These are phyloP conservation scores for Drosophila mulleri DNA, from an alignment of 2,888 invertebrate species.

Conservation along the genomic window DNA sequence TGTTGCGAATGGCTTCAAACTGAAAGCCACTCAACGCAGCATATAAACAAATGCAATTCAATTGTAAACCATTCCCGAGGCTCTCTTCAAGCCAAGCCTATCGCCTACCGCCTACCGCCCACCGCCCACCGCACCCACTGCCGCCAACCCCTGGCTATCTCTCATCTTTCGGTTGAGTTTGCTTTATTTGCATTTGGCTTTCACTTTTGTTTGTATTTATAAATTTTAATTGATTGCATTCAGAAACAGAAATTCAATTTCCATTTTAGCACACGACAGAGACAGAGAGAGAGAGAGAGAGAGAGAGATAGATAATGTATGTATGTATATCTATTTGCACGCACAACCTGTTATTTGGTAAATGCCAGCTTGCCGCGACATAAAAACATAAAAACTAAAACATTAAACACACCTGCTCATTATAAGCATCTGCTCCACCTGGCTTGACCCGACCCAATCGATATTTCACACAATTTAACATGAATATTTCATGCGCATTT, in stretches of 20 bases:
- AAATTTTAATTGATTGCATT: constrained; percentile 68
- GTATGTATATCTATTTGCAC: background rate
- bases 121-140: background rate
- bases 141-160: background rate
- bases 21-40: constrained; percentile 31
- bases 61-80: constrained; percentile 43
- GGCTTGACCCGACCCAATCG: background rate
- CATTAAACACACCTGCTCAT: constrained; percentile 4
- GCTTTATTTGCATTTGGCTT: constrained; percentile 32
- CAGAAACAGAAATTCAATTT: constrained; percentile 38
- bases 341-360: background rate
- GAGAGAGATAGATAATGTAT: background rate
- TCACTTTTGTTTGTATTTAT: constrained; percentile 38
- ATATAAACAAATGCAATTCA: constrained; percentile 62
- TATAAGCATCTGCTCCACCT: background rate
- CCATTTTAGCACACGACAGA: constrained; percentile 7
- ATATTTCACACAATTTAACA: background rate
- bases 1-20: constrained; percentile 20
- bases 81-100: background rate
- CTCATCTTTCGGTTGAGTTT: constrained; percentile 7
- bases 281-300: background rate
- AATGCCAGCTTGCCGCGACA: background rate
- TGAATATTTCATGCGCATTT: background rate
- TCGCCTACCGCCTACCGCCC: background rate
- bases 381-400: background rate